Conservation (phyloP, 2,888 invertebrate genomes). For the Auanema freiburgensis region DNA sequence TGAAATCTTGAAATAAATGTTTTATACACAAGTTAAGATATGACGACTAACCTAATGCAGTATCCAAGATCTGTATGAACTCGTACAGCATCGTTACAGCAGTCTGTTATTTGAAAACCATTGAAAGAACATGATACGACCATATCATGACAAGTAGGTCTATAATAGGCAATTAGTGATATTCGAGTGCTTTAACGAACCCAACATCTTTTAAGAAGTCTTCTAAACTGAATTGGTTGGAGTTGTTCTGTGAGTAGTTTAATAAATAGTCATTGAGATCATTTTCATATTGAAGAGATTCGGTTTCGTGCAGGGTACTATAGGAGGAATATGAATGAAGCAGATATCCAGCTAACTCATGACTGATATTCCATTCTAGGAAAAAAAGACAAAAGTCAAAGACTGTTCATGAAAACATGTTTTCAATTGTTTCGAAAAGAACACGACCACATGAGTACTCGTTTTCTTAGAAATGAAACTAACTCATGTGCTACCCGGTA, state of each 20-base stretch:
- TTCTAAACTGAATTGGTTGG: not conserved
- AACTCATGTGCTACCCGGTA: not conserved
- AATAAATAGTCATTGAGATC: too few relatives aligned
- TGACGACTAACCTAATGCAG: conserved; percentile 27
- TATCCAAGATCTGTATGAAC: conserved; percentile 43
- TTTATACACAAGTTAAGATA: too few relatives aligned
- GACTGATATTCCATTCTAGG: conserved; percentile 33
- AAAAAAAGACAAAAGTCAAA: not conserved
- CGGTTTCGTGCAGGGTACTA: not conserved
- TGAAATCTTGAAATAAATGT: conserved; percentile 27
- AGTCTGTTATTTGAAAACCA: conserved; percentile 27
- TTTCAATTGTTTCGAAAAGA: not conserved
- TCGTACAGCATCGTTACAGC: conserved; percentile 28
- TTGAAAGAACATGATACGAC: conserved; percentile 42
- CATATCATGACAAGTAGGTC: conserved; percentile 35
- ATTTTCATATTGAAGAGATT: too few relatives aligned
- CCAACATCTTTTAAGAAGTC: conserved; percentile 18
- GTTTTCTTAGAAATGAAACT: not conserved
- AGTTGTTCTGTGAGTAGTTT: not conserved
- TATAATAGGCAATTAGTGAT: conserved; percentile 7
- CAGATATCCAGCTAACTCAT: conserved; percentile 26
- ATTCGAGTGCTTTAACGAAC: not conserved
- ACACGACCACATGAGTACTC: not conserved
- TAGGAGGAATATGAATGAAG: conserved; percentile 21
- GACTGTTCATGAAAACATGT: not conserved